phyloP scores from a whole-genome alignment of 2,797 vertebrate species.

The Oryzias sinensis region DNA sequence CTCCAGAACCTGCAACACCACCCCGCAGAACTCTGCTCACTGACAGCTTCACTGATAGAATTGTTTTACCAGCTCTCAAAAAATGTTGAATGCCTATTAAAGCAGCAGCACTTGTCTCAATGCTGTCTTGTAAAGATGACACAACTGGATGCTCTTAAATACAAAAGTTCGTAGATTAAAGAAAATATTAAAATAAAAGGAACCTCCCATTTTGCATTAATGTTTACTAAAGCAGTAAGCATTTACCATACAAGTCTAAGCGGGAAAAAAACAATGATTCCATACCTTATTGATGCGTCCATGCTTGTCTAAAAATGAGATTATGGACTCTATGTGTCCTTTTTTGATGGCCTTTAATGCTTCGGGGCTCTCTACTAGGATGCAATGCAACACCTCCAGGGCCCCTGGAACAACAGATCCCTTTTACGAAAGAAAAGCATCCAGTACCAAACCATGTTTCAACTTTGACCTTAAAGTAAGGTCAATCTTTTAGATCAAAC shows the following conservation, averaged over 20 bases:
- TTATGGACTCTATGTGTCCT: constrained; percentile 90
- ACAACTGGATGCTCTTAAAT: not conserved
- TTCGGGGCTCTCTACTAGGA: constrained; percentile 92
- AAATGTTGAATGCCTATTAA: constrained; percentile 2
- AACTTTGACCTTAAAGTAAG: not conserved
- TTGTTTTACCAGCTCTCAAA: constrained; percentile 7
- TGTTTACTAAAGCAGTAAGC: not conserved
- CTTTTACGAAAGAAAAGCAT: not conserved
- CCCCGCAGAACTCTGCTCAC: constrained; percentile 35
- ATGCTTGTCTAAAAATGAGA: constrained; percentile 91
- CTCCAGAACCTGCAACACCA: constrained; percentile 86
- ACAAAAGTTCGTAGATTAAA: not conserved
- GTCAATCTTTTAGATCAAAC: constrained; percentile 17
- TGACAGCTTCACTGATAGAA: constrained; percentile 25
- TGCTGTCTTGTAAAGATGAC: not conserved
- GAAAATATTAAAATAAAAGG: not conserved
- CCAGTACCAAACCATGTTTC: not conserved
- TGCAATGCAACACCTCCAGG: constrained; percentile 92
- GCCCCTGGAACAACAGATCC: constrained; percentile 76
- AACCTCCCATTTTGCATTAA: not conserved
- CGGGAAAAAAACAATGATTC: not conserved
- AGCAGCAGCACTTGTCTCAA: not conserved
- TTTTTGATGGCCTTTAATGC: constrained; percentile 92
- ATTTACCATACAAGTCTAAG: not conserved
- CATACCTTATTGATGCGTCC: constrained; percentile 90